A percentile compares a stretch with the other conserved stretches of the same genome.
Evolutionary conservation across 2,888 invertebrate species (phyloP).

Genomic region (Apodemia mormo): DNA sequence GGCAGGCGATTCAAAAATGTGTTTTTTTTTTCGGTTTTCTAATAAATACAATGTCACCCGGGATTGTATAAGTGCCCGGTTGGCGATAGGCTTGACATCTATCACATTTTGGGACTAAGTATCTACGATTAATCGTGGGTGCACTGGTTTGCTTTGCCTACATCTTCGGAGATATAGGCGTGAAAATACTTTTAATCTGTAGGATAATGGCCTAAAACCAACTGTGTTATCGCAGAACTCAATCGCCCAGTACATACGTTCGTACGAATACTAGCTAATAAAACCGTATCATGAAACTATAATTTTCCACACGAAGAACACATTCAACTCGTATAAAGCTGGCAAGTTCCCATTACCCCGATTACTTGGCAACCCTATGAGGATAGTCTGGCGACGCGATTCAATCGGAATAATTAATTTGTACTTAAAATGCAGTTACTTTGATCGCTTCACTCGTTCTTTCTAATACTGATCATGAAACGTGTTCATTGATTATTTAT

Average conservation of each 20-base stretch:
- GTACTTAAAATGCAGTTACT: background rate
- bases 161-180: too few relatives aligned
- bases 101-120: too few relatives aligned
- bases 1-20: too few relatives aligned
- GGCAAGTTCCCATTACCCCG: constrained; percentile 19
- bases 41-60: too few relatives aligned
- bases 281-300: constrained; percentile 11
- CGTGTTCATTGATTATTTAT: too few relatives aligned
- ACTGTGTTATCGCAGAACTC: background rate
- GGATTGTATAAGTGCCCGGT: too few relatives aligned
- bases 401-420: background rate
- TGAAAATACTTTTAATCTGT: too few relatives aligned
- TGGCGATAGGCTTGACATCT: too few relatives aligned
- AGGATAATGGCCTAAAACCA: background rate
- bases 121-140: too few relatives aligned
- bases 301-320: constrained; percentile 14
- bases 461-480: background rate
- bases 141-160: too few relatives aligned
- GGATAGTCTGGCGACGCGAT: background rate
- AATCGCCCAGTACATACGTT: background rate
- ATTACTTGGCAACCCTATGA: constrained; percentile 13
- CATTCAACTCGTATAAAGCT: constrained; percentile 17
- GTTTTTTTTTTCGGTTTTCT: too few relatives aligned
- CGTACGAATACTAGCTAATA: background rate
- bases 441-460: background rate